Conservation (phyloP, 64 coral and sea anemone genomes). For the Pocillopora verrucosa region DNA sequence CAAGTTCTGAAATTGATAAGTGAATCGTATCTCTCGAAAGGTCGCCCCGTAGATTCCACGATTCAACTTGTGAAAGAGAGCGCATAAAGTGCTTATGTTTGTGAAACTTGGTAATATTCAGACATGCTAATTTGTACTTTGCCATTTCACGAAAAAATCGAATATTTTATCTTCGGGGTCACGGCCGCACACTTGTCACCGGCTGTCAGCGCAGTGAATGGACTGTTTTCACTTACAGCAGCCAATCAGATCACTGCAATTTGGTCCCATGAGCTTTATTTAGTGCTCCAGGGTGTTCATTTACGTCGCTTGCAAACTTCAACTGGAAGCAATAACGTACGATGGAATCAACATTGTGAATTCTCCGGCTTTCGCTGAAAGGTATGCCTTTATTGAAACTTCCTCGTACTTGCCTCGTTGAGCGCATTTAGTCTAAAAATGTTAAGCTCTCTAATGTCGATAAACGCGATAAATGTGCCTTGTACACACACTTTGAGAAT, state of each 20-base stretch:
- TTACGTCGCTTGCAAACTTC: slow-evolving; percentile 50
- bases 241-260: slow-evolving; percentile 56
- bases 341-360: slow-evolving; percentile 23
- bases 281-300: slow-evolving; percentile 60
- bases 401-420: background rate
- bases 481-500: slow-evolving; percentile 28
- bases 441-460: background rate
- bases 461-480: background rate
- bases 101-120: background rate
- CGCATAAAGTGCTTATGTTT: background rate
- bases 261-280: slow-evolving; percentile 34
- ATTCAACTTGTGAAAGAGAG: background rate
- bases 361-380: slow-evolving; percentile 6
- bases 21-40: background rate
- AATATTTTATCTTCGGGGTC: background rate
- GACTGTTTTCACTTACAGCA: slow-evolving; percentile 17
- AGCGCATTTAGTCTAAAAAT: background rate
- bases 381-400: slow-evolving; percentile 1
- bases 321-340: slow-evolving; percentile 6
- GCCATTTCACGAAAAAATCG: background rate
- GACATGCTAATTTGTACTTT: background rate
- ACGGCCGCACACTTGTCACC: background rate
- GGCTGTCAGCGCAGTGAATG: slow-evolving; percentile 61
- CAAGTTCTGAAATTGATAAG: background rate
- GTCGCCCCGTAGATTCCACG: background rate